A percentile compares a stretch with the other conserved stretches of the same genome.
Evolutionary conservation across 2,797 vertebrate genomes (phyloP).

Genomic region (Saxicola maurus): DNA sequence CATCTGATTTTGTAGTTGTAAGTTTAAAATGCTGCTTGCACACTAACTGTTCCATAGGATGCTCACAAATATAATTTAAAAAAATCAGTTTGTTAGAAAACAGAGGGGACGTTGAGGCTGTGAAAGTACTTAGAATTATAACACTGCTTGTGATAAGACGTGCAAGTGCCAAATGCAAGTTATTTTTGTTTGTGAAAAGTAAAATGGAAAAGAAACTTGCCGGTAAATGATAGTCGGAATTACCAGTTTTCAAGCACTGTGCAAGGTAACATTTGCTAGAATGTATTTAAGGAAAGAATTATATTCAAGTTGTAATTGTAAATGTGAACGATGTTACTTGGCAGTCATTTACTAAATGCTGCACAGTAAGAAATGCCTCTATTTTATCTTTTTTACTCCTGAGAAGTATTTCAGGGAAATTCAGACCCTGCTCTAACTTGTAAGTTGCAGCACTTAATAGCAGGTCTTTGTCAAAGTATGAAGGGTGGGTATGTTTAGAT

Average conservation of each 20-base stretch:
- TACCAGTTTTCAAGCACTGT: neutral
- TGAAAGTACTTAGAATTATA: neutral
- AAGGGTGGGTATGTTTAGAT: neutral
- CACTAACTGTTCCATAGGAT: neutral
- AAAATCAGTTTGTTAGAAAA: neutral
- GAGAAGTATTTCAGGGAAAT: neutral
- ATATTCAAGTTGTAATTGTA: neutral
- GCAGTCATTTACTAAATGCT: neutral
- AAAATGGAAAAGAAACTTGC: neutral
- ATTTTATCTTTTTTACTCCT: neutral
- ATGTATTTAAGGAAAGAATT: neutral
- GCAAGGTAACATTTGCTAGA: neutral
- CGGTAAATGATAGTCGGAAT: neutral
- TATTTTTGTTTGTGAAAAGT: neutral
- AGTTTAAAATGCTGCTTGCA: neutral
- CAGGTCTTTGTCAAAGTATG: neutral
- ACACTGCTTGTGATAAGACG: neutral
- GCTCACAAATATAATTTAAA: neutral
- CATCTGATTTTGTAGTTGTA: rapidly evolving
- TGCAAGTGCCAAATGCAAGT: neutral
- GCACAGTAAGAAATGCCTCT: neutral
- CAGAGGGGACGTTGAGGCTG: neutral
- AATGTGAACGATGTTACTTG: neutral
- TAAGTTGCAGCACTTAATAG: neutral
- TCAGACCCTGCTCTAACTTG: neutral